Conservation (phyloP, 92 coral and sea anemone species). For the Epizoanthus fatuus region DNA sequence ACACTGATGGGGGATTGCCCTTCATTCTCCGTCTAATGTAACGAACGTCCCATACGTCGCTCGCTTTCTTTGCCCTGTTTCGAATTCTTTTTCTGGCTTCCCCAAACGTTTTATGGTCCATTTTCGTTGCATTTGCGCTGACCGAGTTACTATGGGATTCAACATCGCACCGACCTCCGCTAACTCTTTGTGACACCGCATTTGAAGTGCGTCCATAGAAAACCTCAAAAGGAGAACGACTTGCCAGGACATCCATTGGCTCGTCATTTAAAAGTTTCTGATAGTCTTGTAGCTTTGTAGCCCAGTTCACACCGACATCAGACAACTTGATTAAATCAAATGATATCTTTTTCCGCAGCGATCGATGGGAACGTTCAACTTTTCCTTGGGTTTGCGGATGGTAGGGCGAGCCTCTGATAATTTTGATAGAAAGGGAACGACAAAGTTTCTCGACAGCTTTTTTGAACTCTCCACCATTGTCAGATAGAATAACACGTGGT, state of each 20-base stretch:
- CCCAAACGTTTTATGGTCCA: not conserved
- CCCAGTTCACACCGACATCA: not conserved
- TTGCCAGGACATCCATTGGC: not conserved
- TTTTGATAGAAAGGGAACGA: no score
- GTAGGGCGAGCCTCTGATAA: no score
- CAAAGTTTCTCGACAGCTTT: no score
- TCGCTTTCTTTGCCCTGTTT: conserved; percentile 10
- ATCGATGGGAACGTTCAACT: no score
- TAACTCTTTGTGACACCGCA: not conserved
- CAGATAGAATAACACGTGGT: no score
- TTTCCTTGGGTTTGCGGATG: no score
- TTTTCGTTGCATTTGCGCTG: no score
- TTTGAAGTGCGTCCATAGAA: not conserved
- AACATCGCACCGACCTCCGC: not conserved
- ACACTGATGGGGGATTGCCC: conserved; percentile 41
- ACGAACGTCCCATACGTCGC: conserved; percentile 37
- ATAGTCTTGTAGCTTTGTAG: not conserved
- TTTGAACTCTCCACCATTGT: no score
- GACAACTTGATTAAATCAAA: not conserved
- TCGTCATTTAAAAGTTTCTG: not conserved
- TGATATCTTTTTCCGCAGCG: no score
- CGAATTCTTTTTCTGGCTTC: not conserved
- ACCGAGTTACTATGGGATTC: no score
- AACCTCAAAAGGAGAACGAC: not conserved
- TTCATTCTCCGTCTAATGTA: conserved; percentile 29